phyloP scores from a whole-genome alignment of 2,113 vertebrate genomes.

The Plectropomus leopardus region DNA sequence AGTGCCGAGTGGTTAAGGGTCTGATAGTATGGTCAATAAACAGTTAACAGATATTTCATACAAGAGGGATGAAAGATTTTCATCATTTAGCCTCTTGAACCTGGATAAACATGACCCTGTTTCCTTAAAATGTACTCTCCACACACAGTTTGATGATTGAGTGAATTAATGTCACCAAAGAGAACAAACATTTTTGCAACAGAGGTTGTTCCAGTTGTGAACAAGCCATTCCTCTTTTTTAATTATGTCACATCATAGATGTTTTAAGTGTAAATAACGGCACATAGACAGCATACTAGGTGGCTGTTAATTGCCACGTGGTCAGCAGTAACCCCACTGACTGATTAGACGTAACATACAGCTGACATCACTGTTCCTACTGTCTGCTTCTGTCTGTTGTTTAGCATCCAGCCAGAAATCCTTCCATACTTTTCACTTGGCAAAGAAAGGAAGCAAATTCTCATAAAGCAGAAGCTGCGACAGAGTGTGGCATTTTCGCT shows the following conservation, averaged over 20 bases:
- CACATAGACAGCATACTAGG: not conserved
- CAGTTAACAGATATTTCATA: not conserved
- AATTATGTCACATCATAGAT: not conserved
- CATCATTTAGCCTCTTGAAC: constrained; percentile 2
- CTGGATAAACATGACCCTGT: not conserved
- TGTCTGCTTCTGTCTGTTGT: not conserved
- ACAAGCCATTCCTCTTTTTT: constrained; percentile 22
- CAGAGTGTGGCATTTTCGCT: not conserved
- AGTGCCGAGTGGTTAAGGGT: not conserved
- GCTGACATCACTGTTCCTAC: not conserved
- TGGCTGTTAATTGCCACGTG: not conserved
- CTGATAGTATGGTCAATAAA: constrained; percentile 15
- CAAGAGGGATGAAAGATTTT: not conserved
- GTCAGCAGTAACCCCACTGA: not conserved
- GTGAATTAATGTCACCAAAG: constrained; percentile 32
- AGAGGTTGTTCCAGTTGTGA: constrained; percentile 6
- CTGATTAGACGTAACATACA: not conserved
- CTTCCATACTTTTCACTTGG: not conserved
- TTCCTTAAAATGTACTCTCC: constrained; percentile 3
- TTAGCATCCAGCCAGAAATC: not conserved
- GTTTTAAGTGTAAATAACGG: not conserved
- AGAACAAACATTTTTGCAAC: not conserved
- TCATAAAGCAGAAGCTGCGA: not conserved
- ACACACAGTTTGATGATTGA: not conserved
- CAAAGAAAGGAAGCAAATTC: not conserved